Evolutionary conservation across 2,113 vertebrate genomes (phyloP).

Genomic region (Astur gentilis): DNA sequence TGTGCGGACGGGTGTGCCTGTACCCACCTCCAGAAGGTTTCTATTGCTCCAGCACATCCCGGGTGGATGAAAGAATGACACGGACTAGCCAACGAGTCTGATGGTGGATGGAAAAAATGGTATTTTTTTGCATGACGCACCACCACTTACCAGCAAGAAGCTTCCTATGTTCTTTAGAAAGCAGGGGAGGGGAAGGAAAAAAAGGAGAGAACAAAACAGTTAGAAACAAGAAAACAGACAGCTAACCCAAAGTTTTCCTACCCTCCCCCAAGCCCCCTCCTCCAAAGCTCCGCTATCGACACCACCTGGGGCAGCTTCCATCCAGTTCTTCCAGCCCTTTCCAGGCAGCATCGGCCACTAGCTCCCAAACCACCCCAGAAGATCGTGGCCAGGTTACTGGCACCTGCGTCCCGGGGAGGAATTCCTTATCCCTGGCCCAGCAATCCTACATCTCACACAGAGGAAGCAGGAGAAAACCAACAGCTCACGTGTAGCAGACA

Average conservation of each 20-base stretch:
- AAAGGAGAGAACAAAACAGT: constrained; percentile 63
- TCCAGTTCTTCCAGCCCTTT: neutral
- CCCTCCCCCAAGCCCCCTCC: neutral
- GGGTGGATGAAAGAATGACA: neutral
- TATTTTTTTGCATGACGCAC: neutral
- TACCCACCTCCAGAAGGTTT: neutral
- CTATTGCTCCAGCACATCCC: constrained; percentile 6
- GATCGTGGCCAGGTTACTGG: fast-evolving
- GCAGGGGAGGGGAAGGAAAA: constrained; percentile 53
- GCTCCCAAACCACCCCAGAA: neutral
- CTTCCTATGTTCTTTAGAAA: constrained; percentile 84
- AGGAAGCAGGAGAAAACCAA: neutral
- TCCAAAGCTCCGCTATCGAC: neutral
- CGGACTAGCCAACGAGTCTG: neutral
- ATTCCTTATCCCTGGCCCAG: neutral
- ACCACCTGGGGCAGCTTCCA: neutral
- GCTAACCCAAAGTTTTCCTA: neutral
- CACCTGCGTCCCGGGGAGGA: neutral
- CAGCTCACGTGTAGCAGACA: neutral
- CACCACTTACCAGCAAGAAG: constrained; percentile 81
- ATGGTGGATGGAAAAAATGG: constrained; percentile 30
- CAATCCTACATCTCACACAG: fast-evolving
- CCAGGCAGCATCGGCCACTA: neutral
- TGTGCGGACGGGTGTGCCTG: neutral
- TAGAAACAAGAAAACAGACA: constrained; percentile 38